A percentile compares a stretch with the other conserved stretches of the same genome.
Conservation (phyloP, 2,113 vertebrate species). For the Anhinga anhinga region DNA sequence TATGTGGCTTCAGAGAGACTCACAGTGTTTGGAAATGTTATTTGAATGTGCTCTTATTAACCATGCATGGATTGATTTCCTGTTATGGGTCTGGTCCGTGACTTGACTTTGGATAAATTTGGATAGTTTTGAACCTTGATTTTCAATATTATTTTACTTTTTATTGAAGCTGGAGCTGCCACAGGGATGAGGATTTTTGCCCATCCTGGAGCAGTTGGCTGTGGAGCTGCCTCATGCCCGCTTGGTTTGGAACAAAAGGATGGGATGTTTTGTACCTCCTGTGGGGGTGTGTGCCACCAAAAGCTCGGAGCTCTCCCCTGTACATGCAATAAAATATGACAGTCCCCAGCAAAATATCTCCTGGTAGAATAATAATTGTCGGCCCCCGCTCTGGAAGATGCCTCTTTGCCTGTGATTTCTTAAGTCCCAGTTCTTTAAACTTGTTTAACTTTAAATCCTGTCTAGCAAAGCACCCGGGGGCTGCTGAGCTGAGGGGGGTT, state of each 20-base stretch:
- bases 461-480: not conserved
- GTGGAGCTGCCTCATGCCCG: not conserved
- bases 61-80: constrained; percentile 24
- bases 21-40: not conserved
- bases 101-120: constrained; percentile 15
- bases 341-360: not conserved
- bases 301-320: not conserved
- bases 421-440: not conserved
- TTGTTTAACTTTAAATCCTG: not conserved
- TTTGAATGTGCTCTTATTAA: constrained; percentile 34
- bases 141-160: not conserved
- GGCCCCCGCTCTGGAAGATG: not conserved
- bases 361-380: not conserved
- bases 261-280: not conserved
- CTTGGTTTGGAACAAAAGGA: not conserved
- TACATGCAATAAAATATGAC: not conserved
- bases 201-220: constrained; percentile 6
- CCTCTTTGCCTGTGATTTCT: not conserved
- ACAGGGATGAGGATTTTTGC: constrained; percentile 2
- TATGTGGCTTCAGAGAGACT: constrained; percentile 12
- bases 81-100: not conserved
- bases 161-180: constrained; percentile 26
- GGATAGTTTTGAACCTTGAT: not conserved
- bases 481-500: not conserved
- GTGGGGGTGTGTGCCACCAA: not conserved